A percentile compares a stretch with the other conserved stretches of the same genome.
Conservation (phyloP, 2,113 vertebrate species). For the Elephas maximus region DNA sequence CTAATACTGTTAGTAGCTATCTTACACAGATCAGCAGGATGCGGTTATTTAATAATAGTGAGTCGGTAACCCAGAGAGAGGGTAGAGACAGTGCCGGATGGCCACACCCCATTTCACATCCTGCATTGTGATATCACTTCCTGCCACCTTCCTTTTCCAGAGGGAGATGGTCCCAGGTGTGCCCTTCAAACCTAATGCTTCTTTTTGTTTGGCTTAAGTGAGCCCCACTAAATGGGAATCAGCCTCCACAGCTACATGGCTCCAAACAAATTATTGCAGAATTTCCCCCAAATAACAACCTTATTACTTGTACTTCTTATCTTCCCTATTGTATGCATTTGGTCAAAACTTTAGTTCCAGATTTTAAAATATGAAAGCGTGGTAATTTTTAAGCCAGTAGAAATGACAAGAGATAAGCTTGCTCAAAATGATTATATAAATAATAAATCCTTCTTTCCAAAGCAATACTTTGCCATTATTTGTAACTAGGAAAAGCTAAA, state of each 20-base stretch:
- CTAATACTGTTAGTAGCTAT: constrained; percentile 77
- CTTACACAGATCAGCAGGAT: constrained; percentile 63
- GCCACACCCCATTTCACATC: constrained; percentile 38
- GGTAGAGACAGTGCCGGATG: constrained; percentile 48
- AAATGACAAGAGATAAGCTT: neutral
- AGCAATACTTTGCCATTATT: constrained; percentile 61
- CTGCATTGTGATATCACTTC: constrained; percentile 59
- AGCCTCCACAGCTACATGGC: neutral
- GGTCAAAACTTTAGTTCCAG: constrained; percentile 52
- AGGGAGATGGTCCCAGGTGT: neutral
- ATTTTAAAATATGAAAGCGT: constrained; percentile 47
- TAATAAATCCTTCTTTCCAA: constrained; percentile 43
- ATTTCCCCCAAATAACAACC: neutral
- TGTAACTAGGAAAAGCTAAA: constrained; percentile 51
- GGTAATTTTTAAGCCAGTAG: neutral
- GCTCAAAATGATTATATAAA: constrained; percentile 43
- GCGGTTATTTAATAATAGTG: neutral
- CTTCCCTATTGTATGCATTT: neutral
- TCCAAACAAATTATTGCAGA: constrained; percentile 32
- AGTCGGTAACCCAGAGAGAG: constrained; percentile 31
- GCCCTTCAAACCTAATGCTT: neutral
- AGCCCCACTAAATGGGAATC: constrained; percentile 9
- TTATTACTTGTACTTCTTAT: neutral
- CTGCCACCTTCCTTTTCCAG: neutral
- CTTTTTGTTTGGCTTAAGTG: neutral